Percentiles rank a stretch among this genome's conserved stretches.
These are phyloP conservation scores for Callithrix jacchus DNA, from an alignment of 2,113 vertebrate genomes.

Conservation along the genomic window DNA sequence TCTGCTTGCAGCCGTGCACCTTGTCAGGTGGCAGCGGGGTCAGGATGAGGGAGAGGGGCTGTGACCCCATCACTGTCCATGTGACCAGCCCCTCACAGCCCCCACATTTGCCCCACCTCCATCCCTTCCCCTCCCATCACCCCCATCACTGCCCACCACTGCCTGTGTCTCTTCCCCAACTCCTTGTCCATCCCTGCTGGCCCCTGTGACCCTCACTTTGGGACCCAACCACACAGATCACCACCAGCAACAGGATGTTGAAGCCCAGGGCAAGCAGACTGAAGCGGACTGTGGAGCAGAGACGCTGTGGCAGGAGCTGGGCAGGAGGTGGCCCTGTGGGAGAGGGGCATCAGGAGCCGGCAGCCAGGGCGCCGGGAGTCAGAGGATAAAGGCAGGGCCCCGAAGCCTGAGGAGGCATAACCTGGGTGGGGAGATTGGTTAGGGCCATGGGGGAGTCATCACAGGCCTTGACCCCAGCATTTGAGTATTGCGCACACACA, in stretches of 20 bases:
- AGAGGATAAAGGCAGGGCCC: no score
- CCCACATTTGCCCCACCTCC: background rate
- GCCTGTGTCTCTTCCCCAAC: background rate
- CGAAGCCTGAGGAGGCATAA: background rate
- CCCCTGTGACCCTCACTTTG: slow-evolving; percentile 61
- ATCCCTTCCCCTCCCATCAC: background rate
- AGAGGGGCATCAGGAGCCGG: background rate
- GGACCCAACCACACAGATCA: slow-evolving; percentile 45
- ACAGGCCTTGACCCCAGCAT: background rate
- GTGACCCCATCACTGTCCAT: background rate
- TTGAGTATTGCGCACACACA: background rate
- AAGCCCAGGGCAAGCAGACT: slow-evolving; percentile 52
- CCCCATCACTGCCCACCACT: background rate
- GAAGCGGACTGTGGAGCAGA: slow-evolving; percentile 42
- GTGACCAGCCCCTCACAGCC: background rate
- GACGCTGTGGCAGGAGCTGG: background rate
- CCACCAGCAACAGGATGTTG: slow-evolving; percentile 63
- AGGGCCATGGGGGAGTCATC: background rate
- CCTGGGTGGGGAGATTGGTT: background rate
- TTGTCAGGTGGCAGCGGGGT: slow-evolving; percentile 1
- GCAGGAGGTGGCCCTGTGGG: background rate
- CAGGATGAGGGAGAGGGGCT: background rate
- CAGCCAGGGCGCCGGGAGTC: background rate
- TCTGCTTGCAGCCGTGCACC: slow-evolving; percentile 52
- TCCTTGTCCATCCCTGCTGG: background rate